phyloP scores from a whole-genome alignment of 1,140 invertebrate species.

The Trypoxylus dichotomus region DNA sequence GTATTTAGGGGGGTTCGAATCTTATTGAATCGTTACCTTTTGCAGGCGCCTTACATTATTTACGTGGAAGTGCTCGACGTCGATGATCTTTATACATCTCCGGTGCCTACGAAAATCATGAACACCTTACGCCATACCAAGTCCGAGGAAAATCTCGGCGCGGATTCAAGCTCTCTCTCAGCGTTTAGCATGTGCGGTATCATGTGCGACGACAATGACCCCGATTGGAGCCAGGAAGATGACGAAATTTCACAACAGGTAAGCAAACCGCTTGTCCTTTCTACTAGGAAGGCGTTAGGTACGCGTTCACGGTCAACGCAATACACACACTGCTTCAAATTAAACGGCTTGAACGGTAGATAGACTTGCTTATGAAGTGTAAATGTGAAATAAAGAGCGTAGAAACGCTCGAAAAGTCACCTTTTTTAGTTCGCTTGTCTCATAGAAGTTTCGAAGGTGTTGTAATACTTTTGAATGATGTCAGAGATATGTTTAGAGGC shows the following conservation, averaged over 20 bases:
- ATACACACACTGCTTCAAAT: neutral
- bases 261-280: slow-evolving; percentile 34
- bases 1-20: too few relatives aligned
- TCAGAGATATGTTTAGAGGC: too few relatives aligned
- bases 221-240: slow-evolving; percentile 91
- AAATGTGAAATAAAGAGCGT: neutral
- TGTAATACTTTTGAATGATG: too few relatives aligned
- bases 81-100: slow-evolving; percentile 78
- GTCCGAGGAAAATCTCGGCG: slow-evolving; percentile 88
- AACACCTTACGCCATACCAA: slow-evolving; percentile 84
- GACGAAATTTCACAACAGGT: slow-evolving; percentile 86
- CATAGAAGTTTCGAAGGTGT: too few relatives aligned
- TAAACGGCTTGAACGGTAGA: neutral
- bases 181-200: slow-evolving; percentile 50
- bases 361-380: neutral
- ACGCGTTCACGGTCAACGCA: neutral
- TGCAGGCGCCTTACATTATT: slow-evolving; percentile 94
- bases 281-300: slow-evolving; percentile 2
- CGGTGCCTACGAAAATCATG: slow-evolving; percentile 78
- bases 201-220: slow-evolving; percentile 60
- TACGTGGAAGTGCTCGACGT: slow-evolving; percentile 97
- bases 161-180: slow-evolving; percentile 50
- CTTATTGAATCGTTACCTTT: slow-evolving; percentile 36
- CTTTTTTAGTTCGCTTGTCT: too few relatives aligned
- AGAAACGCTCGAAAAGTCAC: too few relatives aligned